Conservation (phyloP, 2,797 vertebrate genomes). For the Ceyx erithaca region DNA sequence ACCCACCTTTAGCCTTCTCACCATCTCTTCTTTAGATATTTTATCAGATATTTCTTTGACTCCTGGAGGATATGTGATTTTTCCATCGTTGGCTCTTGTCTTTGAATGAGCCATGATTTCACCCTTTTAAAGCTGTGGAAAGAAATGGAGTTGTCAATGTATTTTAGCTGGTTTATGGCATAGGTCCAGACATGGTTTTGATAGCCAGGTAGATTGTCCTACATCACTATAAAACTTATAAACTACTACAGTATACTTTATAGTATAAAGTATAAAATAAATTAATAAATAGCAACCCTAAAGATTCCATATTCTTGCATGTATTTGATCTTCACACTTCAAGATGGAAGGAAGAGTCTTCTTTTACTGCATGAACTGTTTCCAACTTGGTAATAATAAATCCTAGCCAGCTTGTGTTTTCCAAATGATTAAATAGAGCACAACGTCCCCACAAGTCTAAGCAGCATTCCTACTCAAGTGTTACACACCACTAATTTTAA, state of each 20-base stretch:
- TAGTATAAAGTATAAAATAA: neutral
- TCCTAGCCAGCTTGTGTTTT: neutral
- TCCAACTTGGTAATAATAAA: neutral
- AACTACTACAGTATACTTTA: too few species aligned
- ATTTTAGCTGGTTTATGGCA: neutral
- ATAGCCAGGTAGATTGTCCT: neutral
- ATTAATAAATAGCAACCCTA: neutral
- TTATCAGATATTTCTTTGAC: conserved; percentile 99
- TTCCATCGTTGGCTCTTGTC: conserved; percentile 95
- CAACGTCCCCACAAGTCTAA: neutral
- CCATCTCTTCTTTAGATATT: conserved; percentile 99
- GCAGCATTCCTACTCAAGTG: neutral
- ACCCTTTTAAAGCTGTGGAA: conserved; percentile 81
- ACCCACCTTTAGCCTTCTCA: conserved; percentile 95
- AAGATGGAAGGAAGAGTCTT: neutral
- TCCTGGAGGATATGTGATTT: conserved; percentile 98
- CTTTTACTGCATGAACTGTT: neutral
- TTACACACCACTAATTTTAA: neutral
- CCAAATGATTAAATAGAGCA: neutral
- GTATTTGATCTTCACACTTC: neutral
- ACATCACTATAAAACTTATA: neutral
- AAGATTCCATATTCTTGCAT: neutral
- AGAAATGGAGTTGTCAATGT: neutral
- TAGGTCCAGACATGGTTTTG: neutral
- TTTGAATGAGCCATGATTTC: conserved; percentile 99